Conservation (phyloP, 2,888 invertebrate species). For the Adineta ricciae region DNA sequence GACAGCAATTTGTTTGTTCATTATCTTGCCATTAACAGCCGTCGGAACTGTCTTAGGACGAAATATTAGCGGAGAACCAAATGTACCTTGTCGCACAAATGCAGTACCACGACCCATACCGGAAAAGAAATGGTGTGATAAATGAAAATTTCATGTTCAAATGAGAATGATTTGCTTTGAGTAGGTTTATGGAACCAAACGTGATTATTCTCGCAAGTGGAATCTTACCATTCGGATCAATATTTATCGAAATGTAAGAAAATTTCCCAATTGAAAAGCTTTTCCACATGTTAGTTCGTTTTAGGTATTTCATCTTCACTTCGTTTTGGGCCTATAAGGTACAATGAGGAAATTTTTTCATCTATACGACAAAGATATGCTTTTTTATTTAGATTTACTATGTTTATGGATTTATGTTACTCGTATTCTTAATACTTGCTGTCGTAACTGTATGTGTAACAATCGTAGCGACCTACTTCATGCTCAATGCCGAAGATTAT, state of each 20-base stretch:
- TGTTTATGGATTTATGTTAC: constrained; percentile 96
- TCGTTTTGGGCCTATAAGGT: constrained; percentile 98
- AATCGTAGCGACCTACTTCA: constrained; percentile 98
- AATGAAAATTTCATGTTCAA: no score
- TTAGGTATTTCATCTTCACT: constrained; percentile 89
- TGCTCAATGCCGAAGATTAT: constrained; percentile 97
- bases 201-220: constrained; percentile 90
- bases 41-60: constrained; percentile 92
- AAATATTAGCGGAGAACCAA: constrained; percentile 87
- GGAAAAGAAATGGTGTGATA: constrained; percentile 71
- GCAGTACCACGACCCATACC: constrained; percentile 95
- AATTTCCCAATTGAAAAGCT: neutral
- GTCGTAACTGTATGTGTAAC: constrained; percentile 99
- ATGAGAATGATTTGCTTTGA: neutral
- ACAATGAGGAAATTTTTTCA: neutral
- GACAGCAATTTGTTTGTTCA: constrained; percentile 91
- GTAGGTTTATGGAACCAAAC: constrained; percentile 82
- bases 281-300: constrained; percentile 38
- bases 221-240: constrained; percentile 92
- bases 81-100: constrained; percentile 92
- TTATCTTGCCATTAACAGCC: constrained; percentile 85
- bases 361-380: no score
- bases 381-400: constrained; percentile 66
- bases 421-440: constrained; percentile 83
- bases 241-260: constrained; percentile 93